Percentiles rank a stretch among this genome's conserved stretches.
Conservation (phyloP, 2,113 vertebrate genomes). For the Cinclus cinclus region DNA sequence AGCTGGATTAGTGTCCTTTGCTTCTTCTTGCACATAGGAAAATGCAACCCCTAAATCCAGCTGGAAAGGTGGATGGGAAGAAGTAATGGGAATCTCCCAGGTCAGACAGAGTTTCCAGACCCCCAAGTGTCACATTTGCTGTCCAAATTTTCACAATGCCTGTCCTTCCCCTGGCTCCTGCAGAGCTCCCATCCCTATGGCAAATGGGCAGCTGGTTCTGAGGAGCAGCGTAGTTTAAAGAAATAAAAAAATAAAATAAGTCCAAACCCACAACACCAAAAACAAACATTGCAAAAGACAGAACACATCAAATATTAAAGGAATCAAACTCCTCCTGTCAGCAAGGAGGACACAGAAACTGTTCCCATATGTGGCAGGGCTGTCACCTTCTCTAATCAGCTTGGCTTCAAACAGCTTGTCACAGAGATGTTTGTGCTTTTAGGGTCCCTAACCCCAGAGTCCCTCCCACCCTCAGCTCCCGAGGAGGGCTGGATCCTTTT, state of each 20-base stretch:
- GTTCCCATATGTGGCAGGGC: neutral
- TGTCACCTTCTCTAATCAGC: slow-evolving; percentile 32
- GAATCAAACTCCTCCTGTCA: slow-evolving; percentile 41
- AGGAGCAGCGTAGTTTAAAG: neutral
- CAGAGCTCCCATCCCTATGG: neutral
- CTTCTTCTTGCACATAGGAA: neutral
- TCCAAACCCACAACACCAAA: neutral
- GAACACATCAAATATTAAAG: slow-evolving; percentile 58
- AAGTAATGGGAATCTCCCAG: neutral
- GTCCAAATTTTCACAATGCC: neutral
- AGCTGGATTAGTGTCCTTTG: neutral
- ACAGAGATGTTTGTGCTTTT: neutral
- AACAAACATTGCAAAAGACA: slow-evolving; percentile 42
- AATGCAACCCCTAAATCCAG: neutral
- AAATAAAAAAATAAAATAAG: neutral
- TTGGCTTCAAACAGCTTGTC: slow-evolving; percentile 31
- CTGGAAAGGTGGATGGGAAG: neutral
- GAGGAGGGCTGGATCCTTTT: neutral
- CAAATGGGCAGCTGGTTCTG: neutral
- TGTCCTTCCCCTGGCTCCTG: neutral
- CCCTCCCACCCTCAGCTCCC: neutral
- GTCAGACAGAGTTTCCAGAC: neutral
- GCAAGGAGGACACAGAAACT: neutral
- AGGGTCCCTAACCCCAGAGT: neutral
- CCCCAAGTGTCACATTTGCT: neutral